phyloP scores from a whole-genome alignment of 2,888 invertebrate species.

The Volucella inflata region DNA sequence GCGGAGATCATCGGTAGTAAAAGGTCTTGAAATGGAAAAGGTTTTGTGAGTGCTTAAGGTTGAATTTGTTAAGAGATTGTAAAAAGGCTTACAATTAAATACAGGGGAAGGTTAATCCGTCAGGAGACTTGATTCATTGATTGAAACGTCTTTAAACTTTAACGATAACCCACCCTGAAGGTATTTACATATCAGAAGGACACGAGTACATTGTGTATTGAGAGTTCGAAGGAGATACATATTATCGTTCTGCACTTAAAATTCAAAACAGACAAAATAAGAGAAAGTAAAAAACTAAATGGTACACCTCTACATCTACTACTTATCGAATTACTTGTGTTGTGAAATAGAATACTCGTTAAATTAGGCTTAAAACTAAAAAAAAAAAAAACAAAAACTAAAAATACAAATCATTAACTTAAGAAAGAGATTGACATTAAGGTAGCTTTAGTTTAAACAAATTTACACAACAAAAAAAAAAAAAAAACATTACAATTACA shows the following conservation, averaged over 20 bases:
- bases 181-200: too few species aligned
- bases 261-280: conserved; percentile 25
- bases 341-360: background rate
- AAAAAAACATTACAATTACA: conserved; percentile 45
- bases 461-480: too few species aligned
- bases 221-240: too few species aligned
- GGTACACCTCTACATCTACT: conserved; percentile 35
- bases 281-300: background rate
- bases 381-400: background rate
- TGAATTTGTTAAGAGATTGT: too few species aligned
- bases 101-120: too few species aligned
- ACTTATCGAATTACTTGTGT: conserved; percentile 60
- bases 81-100: too few species aligned
- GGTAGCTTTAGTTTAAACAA: conserved; percentile 64
- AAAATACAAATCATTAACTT: conserved; percentile 38
- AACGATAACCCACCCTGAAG: too few species aligned
- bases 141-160: too few species aligned
- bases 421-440: conserved; percentile 40
- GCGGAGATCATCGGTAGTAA: conserved; percentile 26
- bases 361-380: conserved; percentile 44
- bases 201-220: too few species aligned
- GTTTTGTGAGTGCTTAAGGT: too few species aligned
- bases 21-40: background rate
- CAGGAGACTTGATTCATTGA: too few species aligned
- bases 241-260: background rate